Evolutionary conservation across 2,113 vertebrate genomes (phyloP), one percentile per base, ranked within the genome.

Genomic region (Gallinago media): DNA sequence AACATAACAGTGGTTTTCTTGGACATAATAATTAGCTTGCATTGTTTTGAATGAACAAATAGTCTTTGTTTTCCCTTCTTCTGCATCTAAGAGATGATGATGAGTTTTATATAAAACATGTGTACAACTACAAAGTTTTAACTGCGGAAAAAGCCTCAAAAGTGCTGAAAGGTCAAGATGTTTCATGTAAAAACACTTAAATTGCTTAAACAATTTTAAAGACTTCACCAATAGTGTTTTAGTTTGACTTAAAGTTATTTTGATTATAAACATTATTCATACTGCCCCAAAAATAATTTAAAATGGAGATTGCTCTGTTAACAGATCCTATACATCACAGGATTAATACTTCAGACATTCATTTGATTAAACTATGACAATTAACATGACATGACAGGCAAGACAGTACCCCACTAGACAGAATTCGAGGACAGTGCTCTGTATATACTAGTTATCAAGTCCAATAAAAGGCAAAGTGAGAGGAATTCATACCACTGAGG

Each of bases 341-440:
- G 25, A 73, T 3, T 0, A 38, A 50, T 44, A 31, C 11, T 12
- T 34, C 1, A 1, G 38, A 15, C 6, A 38, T 7, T 1, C 38
- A 34, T 56, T 15, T 11, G 5, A 38, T 71, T 59, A 12, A 61
- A 68, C 11, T 54, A 15, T 31, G 26, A 55, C 27, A 42, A 34
- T 61, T 46, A 52, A 27, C 21, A 10, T 4, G n/a, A 32, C 31
- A 16, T 11, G 26, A 52, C 49, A 40, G 8, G 11, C 27, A 68
- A 58, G 42, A 31, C 8, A 32, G 20, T 18, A 17, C 16, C 15
- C 9, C 21, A 36, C n/a, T 20, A 66, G 15, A 49, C 31, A 78
- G 11, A 74, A 15, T 3, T 44, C 4, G 13, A 55, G 32, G 44
- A 15, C 29, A 49, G 22, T 5, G 19, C 22, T 76, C 20, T 17